These are phyloP conservation scores for Epizoanthus scotinus DNA, from an alignment of 92 coral and sea anemone genomes.

Conservation along the genomic window DNA sequence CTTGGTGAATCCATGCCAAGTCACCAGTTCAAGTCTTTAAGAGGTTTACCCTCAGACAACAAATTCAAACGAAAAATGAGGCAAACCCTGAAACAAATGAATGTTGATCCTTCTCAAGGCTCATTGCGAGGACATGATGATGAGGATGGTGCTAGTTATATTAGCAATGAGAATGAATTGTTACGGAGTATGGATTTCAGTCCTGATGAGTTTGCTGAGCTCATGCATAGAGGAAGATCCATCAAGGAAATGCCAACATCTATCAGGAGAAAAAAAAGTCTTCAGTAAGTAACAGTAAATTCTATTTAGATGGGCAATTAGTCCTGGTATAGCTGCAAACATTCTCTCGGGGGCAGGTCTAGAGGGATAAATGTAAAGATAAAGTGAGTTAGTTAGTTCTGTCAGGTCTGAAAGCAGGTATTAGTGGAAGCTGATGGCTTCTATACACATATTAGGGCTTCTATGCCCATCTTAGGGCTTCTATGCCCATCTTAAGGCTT, in stretches of 20 bases:
- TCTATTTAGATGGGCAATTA: background rate
- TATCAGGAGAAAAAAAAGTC: conserved; percentile 73
- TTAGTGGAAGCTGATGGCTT: no score
- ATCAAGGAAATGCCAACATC: conserved; percentile 91
- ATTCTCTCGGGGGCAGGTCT: no score
- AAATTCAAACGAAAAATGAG: conserved; percentile 69
- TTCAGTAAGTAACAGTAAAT: conserved; percentile 51
- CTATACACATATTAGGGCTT: no score
- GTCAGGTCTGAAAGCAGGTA: no score
- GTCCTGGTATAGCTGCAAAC: no score
- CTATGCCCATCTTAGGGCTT: no score
- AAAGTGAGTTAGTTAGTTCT: no score
- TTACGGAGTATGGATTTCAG: conserved; percentile 58
- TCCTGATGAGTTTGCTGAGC: conserved; percentile 69
- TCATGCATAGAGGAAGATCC: conserved; percentile 65
- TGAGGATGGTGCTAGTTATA: conserved; percentile 33
- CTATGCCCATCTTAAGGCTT: no score
- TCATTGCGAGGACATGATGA: conserved; percentile 34
- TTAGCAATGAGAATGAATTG: conserved; percentile 64
- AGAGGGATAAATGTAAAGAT: no score
- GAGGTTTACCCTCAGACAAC: conserved; percentile 86
- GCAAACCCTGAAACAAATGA: conserved; percentile 56
- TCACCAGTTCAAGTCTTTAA: conserved; percentile 65
- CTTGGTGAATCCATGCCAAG: conserved; percentile 77
- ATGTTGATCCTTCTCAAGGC: conserved; percentile 43